phyloP scores from a whole-genome alignment of 2,113 vertebrate species.

The Cyrtonyx montezumae region DNA sequence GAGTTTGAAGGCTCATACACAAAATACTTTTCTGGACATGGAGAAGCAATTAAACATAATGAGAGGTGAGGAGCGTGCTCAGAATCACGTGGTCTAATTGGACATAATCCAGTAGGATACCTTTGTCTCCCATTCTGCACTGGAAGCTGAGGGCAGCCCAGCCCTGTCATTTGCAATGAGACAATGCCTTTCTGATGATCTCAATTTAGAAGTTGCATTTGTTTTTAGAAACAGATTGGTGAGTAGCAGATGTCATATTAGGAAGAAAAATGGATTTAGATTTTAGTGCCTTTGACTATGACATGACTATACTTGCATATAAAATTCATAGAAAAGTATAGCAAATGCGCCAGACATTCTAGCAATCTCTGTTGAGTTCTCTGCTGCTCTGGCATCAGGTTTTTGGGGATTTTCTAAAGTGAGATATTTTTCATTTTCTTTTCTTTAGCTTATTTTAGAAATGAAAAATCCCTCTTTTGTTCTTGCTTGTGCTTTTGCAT shows the following conservation, averaged over 20 bases:
- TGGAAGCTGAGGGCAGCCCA: neutral
- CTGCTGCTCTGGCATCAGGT: constrained; percentile 14
- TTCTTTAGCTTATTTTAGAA: constrained; percentile 57
- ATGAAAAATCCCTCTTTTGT: constrained; percentile 50
- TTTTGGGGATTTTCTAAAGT: constrained; percentile 46
- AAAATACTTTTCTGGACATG: constrained; percentile 44
- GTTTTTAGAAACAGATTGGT: constrained; percentile 30
- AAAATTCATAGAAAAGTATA: constrained; percentile 54
- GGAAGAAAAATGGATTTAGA: constrained; percentile 69
- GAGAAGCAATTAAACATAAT: neutral
- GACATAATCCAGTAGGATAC: neutral
- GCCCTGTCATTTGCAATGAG: constrained; percentile 2
- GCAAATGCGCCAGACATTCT: constrained; percentile 11
- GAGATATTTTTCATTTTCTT: constrained; percentile 38
- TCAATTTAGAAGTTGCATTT: constrained; percentile 49
- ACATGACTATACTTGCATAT: constrained; percentile 58
- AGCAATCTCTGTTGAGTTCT: neutral
- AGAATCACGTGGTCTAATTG: neutral
- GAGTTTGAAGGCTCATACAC: neutral
- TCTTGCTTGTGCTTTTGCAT: constrained; percentile 61
- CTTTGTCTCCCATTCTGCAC: neutral
- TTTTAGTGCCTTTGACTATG: constrained; percentile 80
- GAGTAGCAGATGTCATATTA: constrained; percentile 61
- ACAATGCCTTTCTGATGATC: constrained; percentile 46
- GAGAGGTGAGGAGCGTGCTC: constrained; percentile 28